Conservation (phyloP, 2,888 invertebrate genomes). For the Synergus umbraculus region DNA sequence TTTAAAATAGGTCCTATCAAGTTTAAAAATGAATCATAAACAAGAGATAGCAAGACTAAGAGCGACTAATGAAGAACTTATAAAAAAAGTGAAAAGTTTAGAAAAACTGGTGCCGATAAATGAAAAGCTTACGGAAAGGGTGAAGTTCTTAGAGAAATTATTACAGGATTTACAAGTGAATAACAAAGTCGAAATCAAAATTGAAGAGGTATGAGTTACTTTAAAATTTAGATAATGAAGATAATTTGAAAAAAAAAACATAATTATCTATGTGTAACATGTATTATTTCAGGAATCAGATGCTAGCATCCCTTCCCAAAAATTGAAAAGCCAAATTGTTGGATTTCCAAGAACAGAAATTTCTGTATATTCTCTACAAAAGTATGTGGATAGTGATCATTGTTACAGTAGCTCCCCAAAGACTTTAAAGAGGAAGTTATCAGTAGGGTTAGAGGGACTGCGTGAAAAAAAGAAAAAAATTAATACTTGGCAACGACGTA, state of each 20-base stretch:
- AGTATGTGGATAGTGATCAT: constrained; percentile 34
- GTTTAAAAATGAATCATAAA: constrained; percentile 20
- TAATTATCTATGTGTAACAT: neutral
- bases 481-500: constrained; percentile 35
- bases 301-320: neutral
- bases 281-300: constrained; percentile 14
- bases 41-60: constrained; percentile 34
- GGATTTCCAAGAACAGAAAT: constrained; percentile 23
- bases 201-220: constrained; percentile 7
- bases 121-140: constrained; percentile 42
- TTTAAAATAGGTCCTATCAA: constrained; percentile 17
- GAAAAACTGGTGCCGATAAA: constrained; percentile 35
- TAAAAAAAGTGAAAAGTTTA: constrained; percentile 38
- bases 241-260: neutral
- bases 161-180: constrained; percentile 27
- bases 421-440: constrained; percentile 32
- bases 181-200: constrained; percentile 30
- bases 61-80: constrained; percentile 33
- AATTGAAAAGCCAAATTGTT: constrained; percentile 16
- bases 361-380: constrained; percentile 25
- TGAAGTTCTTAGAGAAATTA: constrained; percentile 35
- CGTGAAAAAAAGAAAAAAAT: constrained; percentile 38
- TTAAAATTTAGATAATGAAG: neutral
- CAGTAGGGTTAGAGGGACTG: constrained; percentile 19
- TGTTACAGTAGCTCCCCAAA: constrained; percentile 36